A percentile compares a stretch with the other conserved stretches of the same genome.
Conservation (phyloP, 2,888 invertebrate species). For the Hydraecia micacea region DNA sequence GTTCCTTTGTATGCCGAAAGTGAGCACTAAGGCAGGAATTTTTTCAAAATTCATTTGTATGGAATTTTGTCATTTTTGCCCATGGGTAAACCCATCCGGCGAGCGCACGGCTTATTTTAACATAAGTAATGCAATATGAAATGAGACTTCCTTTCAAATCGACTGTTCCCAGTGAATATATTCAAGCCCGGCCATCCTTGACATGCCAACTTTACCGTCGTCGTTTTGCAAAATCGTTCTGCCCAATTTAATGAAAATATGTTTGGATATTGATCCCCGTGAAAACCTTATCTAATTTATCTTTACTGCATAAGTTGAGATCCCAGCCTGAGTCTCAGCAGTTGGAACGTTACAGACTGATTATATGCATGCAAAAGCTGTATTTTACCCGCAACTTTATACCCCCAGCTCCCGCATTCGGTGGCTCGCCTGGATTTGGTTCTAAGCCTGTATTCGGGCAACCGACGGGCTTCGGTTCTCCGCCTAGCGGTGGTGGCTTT, state of each 20-base stretch:
- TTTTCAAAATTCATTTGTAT: no score
- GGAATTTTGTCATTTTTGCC: background rate
- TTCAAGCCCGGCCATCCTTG: background rate
- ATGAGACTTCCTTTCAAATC: background rate
- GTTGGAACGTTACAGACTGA: no score
- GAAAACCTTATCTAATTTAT: background rate
- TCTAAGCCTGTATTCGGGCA: conserved; percentile 85
- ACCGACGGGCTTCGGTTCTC: conserved; percentile 50
- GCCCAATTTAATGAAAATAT: background rate
- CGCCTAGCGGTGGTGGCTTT: conserved; percentile 70
- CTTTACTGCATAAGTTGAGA: background rate
- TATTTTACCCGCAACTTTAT: background rate
- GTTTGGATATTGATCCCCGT: background rate
- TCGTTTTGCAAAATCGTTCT: background rate
- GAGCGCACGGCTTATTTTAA: background rate
- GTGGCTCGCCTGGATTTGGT: conserved; percentile 85
- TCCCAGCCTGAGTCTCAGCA: background rate
- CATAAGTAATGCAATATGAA: background rate
- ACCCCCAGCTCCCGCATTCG: conserved; percentile 80
- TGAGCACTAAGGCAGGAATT: background rate
- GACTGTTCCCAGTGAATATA: background rate
- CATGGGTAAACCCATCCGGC: background rate
- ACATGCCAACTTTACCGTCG: background rate
- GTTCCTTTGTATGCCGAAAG: background rate
- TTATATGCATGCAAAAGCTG: background rate